Evolutionary conservation across 2,797 vertebrate species (phyloP).

Genomic region (Taeniopygia guttata): DNA sequence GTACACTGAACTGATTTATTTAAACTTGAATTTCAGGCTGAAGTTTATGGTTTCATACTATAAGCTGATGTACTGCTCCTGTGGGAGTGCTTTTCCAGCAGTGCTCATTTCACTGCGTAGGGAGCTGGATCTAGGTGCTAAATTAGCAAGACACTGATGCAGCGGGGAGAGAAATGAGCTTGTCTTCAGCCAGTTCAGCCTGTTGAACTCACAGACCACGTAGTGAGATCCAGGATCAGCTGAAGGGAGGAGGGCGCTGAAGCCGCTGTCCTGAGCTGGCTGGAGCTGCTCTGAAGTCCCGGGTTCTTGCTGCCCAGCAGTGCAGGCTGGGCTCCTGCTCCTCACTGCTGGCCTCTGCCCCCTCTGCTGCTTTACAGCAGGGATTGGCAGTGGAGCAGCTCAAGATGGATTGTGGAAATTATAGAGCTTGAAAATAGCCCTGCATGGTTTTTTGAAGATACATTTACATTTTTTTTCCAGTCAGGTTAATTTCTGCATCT

Average conservation of each 20-base stretch:
- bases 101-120: background rate
- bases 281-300: background rate
- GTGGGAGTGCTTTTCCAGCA: background rate
- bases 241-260: accelerated
- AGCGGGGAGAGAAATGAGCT: background rate
- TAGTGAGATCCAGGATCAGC: accelerated
- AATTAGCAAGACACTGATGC: background rate
- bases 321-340: accelerated
- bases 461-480: background rate
- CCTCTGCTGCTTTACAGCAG: background rate
- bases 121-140: background rate
- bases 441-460: background rate
- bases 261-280: background rate
- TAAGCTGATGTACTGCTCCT: background rate
- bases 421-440: background rate
- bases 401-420: background rate
- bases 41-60: background rate
- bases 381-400: background rate
- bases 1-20: background rate
- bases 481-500: background rate
- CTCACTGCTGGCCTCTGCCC: background rate
- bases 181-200: background rate
- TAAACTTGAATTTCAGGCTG: background rate
- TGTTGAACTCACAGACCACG: background rate
- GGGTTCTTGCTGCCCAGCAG: accelerated